Base-by-base conservation (phyloP, 92 coral and sea anemone genomes). In the Siderastrea siderea region DNA sequence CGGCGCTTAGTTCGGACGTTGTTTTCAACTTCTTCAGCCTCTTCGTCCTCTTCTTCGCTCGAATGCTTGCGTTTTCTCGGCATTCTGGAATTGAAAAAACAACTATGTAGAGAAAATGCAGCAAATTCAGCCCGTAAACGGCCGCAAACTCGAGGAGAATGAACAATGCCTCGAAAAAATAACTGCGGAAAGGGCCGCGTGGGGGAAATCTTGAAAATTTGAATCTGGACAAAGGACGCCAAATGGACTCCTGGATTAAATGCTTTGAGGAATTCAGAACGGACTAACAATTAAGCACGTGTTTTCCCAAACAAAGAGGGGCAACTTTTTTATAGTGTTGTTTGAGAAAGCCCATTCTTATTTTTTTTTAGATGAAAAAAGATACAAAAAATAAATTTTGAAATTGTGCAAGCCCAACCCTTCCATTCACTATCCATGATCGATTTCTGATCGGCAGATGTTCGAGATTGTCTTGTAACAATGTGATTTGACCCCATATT, bases 31-130 rank as follows among this genome's bases (percentile, higher is more conserved):
- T 95, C 96, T 83, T 91, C 91, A 13, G 90, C 81, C 83, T 91
- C 94, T 70, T 86, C 98, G 49, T 93, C 98, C 15, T 95, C 95
- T 53, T 91, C 98, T 19, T 93, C 98, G 83, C 90, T 94, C 65
- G 93, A 89, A 92, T 86, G 98, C 92, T 93, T 95, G 54, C 98
- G 98, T 91, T 95, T 95, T 63, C 95, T 78, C 50, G 98, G 95
- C 98, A 95, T 95, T 14, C 80, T 72, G 1, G 49, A 61, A 61
- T 81, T 61, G 48, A 49, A 63, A 74, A 83, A 74, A 62, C 51
- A 60, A 63, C 51, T 14, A 49, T 45, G 61, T 49, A 50, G 79
- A 48, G n/a, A 61, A 83, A 64, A 74, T 59, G 62, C 45, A 43
- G 72, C 49, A 57, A 81, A 83, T 60, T 12, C 64, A 58, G 26